Base-by-base conservation (phyloP, 2,797 vertebrate species). In the Carapus acus region DNA sequence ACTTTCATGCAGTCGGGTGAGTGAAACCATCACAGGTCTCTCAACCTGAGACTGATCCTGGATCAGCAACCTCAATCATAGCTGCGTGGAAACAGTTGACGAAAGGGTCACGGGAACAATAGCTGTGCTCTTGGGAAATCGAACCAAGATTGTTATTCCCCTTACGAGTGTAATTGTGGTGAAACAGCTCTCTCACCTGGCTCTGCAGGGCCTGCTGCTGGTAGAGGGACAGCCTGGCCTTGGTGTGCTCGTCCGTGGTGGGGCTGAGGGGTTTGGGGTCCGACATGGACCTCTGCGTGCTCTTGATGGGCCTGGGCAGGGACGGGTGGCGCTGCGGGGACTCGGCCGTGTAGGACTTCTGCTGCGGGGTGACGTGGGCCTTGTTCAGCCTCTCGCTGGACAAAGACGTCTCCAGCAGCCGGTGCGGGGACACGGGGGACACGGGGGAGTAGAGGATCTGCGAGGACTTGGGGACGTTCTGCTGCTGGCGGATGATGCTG, bases 371-470 rank as follows among this genome's bases (percentile, higher is more conserved):
- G 53, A 98, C 94, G 1, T 97, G 96, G 59, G 94, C 94, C 81
- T 96, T 99, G 87, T 98, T 98, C 70, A 97, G 86, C 75, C 92
- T 88, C 76, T 98, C 96, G 0, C 87, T 96, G 74, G 94, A 94
- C 74, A 98, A 90, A 42, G 94, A 91, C 13, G 89, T 90, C 68
- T 98, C 95, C 72, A 98, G 85, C 52, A 96, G 87, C 41, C 92
- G 92, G 71, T 97, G 93, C 6, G 95, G 94, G 48, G 95, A 98
- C 56, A 98, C 86, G 0, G 96, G 96, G 1, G 96, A 99, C 36
- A 99, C 95, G 0, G 96, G 96, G 0, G 96, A 99, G 74, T 99
- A 99, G 49, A 99, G 91, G 49, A 99, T 94, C 80, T 99, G 94
- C 6, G 94, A 94, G 23, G 96, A 98, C 75, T 95, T 97, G 7